Base-by-base conservation (phyloP, 30 jellyfish, hydroid and myxozoan species). In the Mastigias papua region DNA sequence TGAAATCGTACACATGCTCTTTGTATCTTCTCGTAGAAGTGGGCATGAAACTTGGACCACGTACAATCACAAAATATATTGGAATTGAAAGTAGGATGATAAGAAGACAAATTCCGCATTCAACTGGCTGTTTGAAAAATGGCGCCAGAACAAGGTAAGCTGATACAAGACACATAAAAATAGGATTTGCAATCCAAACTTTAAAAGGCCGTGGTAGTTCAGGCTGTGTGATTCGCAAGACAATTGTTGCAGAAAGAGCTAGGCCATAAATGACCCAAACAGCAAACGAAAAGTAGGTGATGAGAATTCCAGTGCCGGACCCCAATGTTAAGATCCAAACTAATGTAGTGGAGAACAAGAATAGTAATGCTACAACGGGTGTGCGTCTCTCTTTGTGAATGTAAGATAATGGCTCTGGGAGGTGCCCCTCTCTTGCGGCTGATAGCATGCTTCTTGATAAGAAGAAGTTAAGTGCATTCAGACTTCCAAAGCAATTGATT, bases 351-450 rank as follows among this genome's bases (percentile, higher is more conserved):
- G 63, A 20, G 19, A 32, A 34, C 20, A 60, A 51, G 46, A 62
- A 4, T 29, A 80, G 26, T 6, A 66, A 34, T 50, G 90, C 90
- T 34, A 82, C 82, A 2, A 80, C 28, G 15, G 90, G 90, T 1
- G 81, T 64, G 34, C 81, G 46, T 34, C 78, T 54, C 26, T 30
- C 48, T 1, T 21, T 30, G 49, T 78, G 78, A 22, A 78, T 58
- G 78, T 33, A 78, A 1, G 89, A 26, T 42, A 78, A 34, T 10
- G 78, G 66, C 8, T 54, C 67, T 22, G 89, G 89, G 19, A 78
- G 54, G 27, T 78, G 89, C 48, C 86, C 86, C 73, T 74, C 86
- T 19, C 86, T 76, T 10, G 81, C 80, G 46, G 90, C 90, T 31
- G 90, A 80, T 20, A 80, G 28, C 3, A 66, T 21, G 9, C 25